Evolutionary conservation across 2,888 invertebrate species (phyloP), one percentile per base, ranked within the genome.

Genomic region (Pterostichus niger): DNA sequence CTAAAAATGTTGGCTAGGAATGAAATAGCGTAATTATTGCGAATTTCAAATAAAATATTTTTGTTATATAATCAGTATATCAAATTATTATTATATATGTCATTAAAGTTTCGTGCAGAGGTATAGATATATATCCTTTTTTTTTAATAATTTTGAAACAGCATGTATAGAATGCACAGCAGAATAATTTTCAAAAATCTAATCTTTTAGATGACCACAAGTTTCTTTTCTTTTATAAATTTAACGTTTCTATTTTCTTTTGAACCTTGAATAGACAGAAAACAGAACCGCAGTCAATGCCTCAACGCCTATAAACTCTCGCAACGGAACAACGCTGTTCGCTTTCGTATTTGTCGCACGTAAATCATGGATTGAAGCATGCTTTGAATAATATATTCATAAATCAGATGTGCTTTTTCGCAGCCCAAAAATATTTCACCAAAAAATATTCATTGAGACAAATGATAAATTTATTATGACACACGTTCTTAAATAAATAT

Each of bases 321-420:
- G 24, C 49, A 44, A 56, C 79, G 44, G 49, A 59, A 61, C 59
- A 64, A 71, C 80, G 46, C 52, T 68, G 80, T 64, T 64, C 68
- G 79, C 68, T 80, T 68, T 56, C 56, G 81, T 73, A 73, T 81
- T 81, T 81, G 81, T 81, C 81, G 54, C 81, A 81, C 81, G 81
- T 81, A 81, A 81, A 81, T 81, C 81, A 81, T 81, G 54, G 46
- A 81, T 81, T 56, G 81, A 61, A 44, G 73, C 81, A 81, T 40
- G 81, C 56, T 81, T 59, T 81, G 81, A 81, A 81, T 81, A 81
- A 73, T 56, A 81, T 81, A 81, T 81, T 81, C 81, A 81, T 81
- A 81, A 81, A 81, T 81, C 81, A 54, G 73, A 31, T 59, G 61
- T 68, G 56, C 56, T 13, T 64, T 68, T 64, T 68, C 64, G 68